These are phyloP conservation scores for Axis porcinus DNA, from an alignment of 2,113 vertebrate species.

Conservation along the genomic window DNA sequence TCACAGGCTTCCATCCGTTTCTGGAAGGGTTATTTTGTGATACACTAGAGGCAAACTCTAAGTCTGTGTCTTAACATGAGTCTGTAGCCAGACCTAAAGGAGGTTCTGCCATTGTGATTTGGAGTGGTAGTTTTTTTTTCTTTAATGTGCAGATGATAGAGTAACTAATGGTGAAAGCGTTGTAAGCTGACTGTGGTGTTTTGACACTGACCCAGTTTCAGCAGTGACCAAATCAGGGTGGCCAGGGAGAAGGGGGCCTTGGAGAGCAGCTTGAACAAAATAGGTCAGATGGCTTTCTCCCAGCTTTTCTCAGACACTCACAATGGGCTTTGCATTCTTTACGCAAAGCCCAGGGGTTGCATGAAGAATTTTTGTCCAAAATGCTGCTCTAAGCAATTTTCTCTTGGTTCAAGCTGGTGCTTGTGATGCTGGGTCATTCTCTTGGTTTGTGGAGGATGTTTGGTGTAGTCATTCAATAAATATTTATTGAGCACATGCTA, in stretches of 20 bases:
- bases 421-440: background rate
- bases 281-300: slow-evolving; percentile 22
- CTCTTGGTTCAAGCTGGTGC: background rate
- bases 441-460: background rate
- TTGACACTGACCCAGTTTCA: slow-evolving; percentile 68
- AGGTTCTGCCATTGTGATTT: background rate
- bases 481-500: background rate
- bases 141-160: background rate
- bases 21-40: background rate
- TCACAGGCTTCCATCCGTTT: background rate
- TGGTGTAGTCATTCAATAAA: background rate
- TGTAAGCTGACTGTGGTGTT: slow-evolving; percentile 14
- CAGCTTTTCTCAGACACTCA: background rate
- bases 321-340: background rate
- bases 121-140: background rate
- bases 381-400: background rate
- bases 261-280: background rate
- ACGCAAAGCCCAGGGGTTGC: background rate
- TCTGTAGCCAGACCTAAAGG: background rate
- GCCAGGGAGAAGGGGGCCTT: background rate
- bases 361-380: background rate
- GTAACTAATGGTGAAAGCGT: slow-evolving; percentile 30
- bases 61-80: background rate
- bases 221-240: slow-evolving; percentile 49
- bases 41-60: background rate